Evolutionary conservation across 2,888 invertebrate genomes (phyloP).

Genomic region (Dynastes maya): DNA sequence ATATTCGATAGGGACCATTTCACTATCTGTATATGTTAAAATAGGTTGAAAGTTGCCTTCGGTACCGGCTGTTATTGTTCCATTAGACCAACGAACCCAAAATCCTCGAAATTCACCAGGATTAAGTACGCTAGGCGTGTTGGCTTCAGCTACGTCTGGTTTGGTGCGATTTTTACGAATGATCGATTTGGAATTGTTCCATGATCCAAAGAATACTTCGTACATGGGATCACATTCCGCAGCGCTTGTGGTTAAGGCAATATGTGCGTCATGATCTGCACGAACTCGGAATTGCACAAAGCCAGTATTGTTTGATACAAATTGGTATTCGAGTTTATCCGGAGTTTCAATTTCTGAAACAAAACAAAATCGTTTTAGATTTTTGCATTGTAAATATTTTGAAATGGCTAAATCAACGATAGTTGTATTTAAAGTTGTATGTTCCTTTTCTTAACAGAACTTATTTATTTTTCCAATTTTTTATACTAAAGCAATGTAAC

Average conservation of each 20-base stretch:
- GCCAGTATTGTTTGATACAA: constrained; percentile 81
- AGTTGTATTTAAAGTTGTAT: too few relatives aligned
- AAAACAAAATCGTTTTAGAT: constrained; percentile 48
- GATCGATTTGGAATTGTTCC: constrained; percentile 88
- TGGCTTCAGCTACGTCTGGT: constrained; percentile 70
- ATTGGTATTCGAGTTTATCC: constrained; percentile 87
- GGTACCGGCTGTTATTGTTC: constrained; percentile 68
- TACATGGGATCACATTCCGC: constrained; percentile 84
- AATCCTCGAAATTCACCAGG: constrained; percentile 85
- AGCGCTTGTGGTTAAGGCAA: constrained; percentile 84
- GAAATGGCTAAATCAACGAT: too few relatives aligned
- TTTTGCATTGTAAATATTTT: not conserved
- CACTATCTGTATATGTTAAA: constrained; percentile 81
- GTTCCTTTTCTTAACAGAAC: too few relatives aligned
- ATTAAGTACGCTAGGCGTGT: constrained; percentile 83
- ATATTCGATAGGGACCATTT: constrained; percentile 80
- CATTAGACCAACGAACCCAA: constrained; percentile 87
- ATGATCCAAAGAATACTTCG: constrained; percentile 92
- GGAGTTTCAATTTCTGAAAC: constrained; percentile 84
- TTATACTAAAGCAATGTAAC: too few relatives aligned
- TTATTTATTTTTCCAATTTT: too few relatives aligned
- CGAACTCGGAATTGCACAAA: constrained; percentile 85
- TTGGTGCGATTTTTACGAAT: constrained; percentile 84
- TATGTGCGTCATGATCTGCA: constrained; percentile 87
- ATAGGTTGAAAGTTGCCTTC: constrained; percentile 82